Evolutionary conservation across 1,140 invertebrate species (phyloP).

Genomic region (Aphidius gifuensis): DNA sequence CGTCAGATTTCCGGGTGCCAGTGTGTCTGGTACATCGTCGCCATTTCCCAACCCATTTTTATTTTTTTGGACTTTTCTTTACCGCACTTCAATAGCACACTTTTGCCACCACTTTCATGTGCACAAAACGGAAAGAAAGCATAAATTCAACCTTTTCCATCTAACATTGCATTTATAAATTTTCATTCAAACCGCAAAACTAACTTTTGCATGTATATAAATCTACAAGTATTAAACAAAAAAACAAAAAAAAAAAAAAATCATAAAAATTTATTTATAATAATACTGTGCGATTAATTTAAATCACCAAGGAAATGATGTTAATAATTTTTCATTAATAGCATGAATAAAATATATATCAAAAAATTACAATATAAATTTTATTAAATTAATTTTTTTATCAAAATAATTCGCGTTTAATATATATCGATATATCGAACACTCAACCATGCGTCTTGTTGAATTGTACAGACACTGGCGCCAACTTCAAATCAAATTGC

Average conservation of each 20-base stretch:
- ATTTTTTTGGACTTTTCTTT: constrained; percentile 31
- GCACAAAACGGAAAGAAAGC: constrained; percentile 22
- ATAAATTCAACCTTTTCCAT: constrained; percentile 22
- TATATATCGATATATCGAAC: constrained; percentile 18
- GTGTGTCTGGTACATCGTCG: constrained; percentile 29
- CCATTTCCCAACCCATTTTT: constrained; percentile 32
- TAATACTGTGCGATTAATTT: too few relatives aligned
- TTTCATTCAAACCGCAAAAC: constrained; percentile 4
- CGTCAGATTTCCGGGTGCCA: constrained; percentile 26
- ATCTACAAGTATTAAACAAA: too few relatives aligned
- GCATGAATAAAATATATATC: neutral
- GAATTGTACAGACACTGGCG: constrained; percentile 22
- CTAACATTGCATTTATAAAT: constrained; percentile 19
- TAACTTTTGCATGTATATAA: neutral
- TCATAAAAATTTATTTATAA: too few relatives aligned
- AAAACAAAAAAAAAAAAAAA: too few relatives aligned
- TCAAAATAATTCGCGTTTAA: neutral
- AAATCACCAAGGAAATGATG: constrained; percentile 10
- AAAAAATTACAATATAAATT: neutral
- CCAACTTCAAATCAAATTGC: constrained; percentile 22
- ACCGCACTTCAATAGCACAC: neutral
- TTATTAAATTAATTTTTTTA: neutral
- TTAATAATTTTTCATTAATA: constrained; percentile 11
- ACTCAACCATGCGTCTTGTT: constrained; percentile 13
- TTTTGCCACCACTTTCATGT: neutral